Conservation (phyloP, 2,888 invertebrate genomes). For the Scaptomyza parva region DNA sequence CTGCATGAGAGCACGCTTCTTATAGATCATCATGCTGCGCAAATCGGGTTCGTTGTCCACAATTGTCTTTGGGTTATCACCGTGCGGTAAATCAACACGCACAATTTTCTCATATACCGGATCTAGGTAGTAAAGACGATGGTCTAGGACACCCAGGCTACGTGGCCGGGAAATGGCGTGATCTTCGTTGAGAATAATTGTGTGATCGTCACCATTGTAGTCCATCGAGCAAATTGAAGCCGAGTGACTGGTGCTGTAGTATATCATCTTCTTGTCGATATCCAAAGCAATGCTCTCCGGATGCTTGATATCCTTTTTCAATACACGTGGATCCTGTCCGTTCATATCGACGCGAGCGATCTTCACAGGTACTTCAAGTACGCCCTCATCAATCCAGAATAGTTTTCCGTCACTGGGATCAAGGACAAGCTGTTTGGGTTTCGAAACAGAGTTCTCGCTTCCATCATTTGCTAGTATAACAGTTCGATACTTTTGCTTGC, state of each 20-base stretch:
- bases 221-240: conserved; percentile 90
- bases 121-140: conserved; percentile 94
- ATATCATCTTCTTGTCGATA: conserved; percentile 92
- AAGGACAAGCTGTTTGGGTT: conserved; percentile 93
- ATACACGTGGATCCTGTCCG: conserved; percentile 91
- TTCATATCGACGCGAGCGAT: conserved; percentile 97
- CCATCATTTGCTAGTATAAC: conserved; percentile 96
- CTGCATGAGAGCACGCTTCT: conserved; percentile 91
- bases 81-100: conserved; percentile 92
- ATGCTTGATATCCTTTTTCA: conserved; percentile 88
- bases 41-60: conserved; percentile 95
- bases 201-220: conserved; percentile 89
- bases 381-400: conserved; percentile 99
- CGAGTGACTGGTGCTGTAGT: conserved; percentile 93
- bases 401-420: conserved; percentile 97
- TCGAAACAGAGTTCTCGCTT: conserved; percentile 92
- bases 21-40: conserved; percentile 94
- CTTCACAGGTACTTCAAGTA: conserved; percentile 94
- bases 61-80: conserved; percentile 90
- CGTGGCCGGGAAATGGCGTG: conserved; percentile 92
- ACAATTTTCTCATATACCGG: conserved; percentile 95
- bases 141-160: conserved; percentile 92
- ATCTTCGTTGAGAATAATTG: conserved; percentile 88
- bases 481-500: conserved; percentile 92
- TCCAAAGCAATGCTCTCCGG: conserved; percentile 95